Percentiles rank a stretch among this genome's conserved stretches.
Conservation (phyloP, 2,113 vertebrate species). For the Nibea albiflora region DNA sequence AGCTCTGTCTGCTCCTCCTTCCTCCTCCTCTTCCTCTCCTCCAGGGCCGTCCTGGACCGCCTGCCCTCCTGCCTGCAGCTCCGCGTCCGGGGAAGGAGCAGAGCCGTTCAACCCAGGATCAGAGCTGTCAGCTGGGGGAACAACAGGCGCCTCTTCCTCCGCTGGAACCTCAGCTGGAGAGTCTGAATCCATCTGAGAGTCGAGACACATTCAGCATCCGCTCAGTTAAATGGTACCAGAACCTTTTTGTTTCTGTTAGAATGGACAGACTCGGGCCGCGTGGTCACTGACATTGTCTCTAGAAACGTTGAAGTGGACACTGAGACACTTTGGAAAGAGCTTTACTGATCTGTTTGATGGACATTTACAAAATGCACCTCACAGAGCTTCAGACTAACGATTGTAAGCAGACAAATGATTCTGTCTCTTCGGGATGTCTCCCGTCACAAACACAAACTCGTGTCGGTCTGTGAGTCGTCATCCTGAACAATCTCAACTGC, state of each 20-base stretch:
- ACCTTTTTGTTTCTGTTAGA: background rate
- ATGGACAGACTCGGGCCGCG: background rate
- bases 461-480: background rate
- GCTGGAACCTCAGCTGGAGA: background rate
- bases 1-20: background rate
- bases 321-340: too few relatives aligned
- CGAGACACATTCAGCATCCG: background rate
- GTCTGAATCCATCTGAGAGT: conserved; percentile 42
- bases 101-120: conserved; percentile 2
- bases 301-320: too few relatives aligned
- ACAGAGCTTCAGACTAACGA: too few relatives aligned
- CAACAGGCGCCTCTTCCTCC: fast-evolving
- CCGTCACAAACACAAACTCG: too few relatives aligned
- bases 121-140: conserved; percentile 8
- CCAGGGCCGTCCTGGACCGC: background rate
- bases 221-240: background rate
- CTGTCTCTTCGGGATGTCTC: too few relatives aligned
- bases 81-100: background rate
- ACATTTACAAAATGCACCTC: too few relatives aligned
- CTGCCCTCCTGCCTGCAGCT: conserved; percentile 26
- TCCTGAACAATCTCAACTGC: background rate
- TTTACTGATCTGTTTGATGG: too few relatives aligned
- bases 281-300: too few relatives aligned
- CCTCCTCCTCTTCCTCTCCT: background rate
- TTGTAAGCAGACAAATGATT: too few relatives aligned